These are phyloP conservation scores for Gnatocerus cornutus DNA, from an alignment of 2,888 invertebrate species.

Conservation along the genomic window DNA sequence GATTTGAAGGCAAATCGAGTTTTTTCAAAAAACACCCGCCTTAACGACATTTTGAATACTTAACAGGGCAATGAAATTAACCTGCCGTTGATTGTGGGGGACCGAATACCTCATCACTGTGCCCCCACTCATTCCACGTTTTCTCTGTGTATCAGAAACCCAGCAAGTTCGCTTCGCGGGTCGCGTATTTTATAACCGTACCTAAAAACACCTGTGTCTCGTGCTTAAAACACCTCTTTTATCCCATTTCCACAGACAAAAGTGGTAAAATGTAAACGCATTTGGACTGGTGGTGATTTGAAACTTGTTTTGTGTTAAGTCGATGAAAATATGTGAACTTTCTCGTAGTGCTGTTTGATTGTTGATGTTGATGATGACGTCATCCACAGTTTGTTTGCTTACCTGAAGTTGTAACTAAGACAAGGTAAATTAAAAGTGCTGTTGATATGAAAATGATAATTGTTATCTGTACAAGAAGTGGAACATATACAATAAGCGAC, in stretches of 20 bases:
- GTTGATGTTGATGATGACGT: constrained; percentile 48
- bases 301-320: constrained; percentile 19
- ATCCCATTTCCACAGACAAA: not conserved
- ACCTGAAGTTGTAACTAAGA: constrained; percentile 34
- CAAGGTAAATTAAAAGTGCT: constrained; percentile 32
- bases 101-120: constrained; percentile 47
- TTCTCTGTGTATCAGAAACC: constrained; percentile 51
- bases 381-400: constrained; percentile 44
- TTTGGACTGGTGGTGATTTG: not conserved
- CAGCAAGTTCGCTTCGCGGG: constrained; percentile 52
- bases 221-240: constrained; percentile 13
- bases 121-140: constrained; percentile 51
- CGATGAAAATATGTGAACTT: constrained; percentile 37
- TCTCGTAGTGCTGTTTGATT: constrained; percentile 34
- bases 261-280: constrained; percentile 1
- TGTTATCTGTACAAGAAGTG: not conserved
- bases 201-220: constrained; percentile 50
- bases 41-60: constrained; percentile 32
- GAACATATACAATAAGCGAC: too few relatives aligned
- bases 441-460: not conserved
- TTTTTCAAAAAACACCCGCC: not conserved
- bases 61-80: constrained; percentile 55
- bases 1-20: not conserved
- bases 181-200: constrained; percentile 45
- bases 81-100: constrained; percentile 50